Evolutionary conservation across 2,113 vertebrate genomes (phyloP).

Genomic region (Tylochromis polylepis): DNA sequence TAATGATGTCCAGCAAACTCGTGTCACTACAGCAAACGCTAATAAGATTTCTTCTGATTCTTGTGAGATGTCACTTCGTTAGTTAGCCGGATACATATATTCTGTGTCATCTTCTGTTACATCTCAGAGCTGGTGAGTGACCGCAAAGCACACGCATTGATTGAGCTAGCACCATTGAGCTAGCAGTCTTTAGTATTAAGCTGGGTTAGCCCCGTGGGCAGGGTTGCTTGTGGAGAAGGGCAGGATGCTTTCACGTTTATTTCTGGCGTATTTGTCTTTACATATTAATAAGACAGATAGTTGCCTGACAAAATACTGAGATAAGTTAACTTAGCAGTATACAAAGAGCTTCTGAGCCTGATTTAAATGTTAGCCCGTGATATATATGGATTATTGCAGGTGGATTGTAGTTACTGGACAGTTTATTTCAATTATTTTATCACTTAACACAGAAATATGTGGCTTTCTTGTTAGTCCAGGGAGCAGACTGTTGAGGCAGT

Average conservation of each 20-base stretch:
- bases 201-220: conserved; percentile 5
- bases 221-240: neutral
- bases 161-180: neutral
- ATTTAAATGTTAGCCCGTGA: neutral
- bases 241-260: neutral
- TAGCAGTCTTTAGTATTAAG: conserved; percentile 1
- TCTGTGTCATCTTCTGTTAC: neutral
- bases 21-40: neutral
- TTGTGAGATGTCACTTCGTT: conserved; percentile 22
- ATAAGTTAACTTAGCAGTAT: neutral
- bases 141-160: neutral
- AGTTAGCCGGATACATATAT: neutral
- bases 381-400: neutral
- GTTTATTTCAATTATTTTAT: neutral
- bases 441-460: neutral
- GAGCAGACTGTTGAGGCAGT: neutral
- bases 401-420: neutral
- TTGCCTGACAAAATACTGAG: neutral
- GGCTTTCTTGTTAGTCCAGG: neutral
- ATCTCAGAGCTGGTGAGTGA: conserved; percentile 53
- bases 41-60: neutral
- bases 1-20: conserved; percentile 51
- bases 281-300: no score
- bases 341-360: neutral
- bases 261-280: neutral